Evolutionary conservation across 1,140 invertebrate genomes (phyloP).

Genomic region (Rhagoletis zephyria): DNA sequence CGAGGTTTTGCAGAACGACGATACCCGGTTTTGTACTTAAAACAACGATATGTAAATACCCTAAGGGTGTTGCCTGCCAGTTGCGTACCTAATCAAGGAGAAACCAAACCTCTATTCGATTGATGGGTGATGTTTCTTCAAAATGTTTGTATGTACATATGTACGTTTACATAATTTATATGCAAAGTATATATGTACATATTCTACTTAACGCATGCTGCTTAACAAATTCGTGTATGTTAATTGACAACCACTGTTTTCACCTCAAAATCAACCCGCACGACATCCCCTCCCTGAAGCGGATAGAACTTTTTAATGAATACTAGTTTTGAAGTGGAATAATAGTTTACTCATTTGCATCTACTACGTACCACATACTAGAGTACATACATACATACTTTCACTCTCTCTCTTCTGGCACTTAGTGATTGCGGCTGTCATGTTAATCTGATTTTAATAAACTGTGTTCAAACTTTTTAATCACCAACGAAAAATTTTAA

Average conservation of each 20-base stretch:
- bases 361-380: neutral
- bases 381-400: neutral
- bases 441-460: conserved; percentile 58
- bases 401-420: too few relatives aligned
- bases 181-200: too few relatives aligned
- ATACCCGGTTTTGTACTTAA: too few relatives aligned
- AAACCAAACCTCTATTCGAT: too few relatives aligned
- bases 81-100: too few relatives aligned
- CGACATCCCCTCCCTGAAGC: neutral
- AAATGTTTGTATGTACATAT: too few relatives aligned
- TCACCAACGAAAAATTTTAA: conserved; percentile 54
- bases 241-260: conserved; percentile 19
- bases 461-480: conserved; percentile 59
- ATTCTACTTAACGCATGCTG: neutral
- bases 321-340: conserved; percentile 4
- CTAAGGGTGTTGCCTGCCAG: too few relatives aligned
- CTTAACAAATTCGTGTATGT: neutral
- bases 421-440: conserved; percentile 2
- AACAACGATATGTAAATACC: too few relatives aligned
- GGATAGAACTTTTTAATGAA: conserved; percentile 26
- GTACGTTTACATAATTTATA: too few relatives aligned
- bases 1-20: too few relatives aligned
- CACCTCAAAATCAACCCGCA: neutral
- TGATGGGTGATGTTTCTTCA: too few relatives aligned
- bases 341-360: neutral